Percentiles rank a stretch among this genome's conserved stretches.
Evolutionary conservation across 2,888 invertebrate genomes (phyloP).

Genomic region (Ennomos quercinarius): DNA sequence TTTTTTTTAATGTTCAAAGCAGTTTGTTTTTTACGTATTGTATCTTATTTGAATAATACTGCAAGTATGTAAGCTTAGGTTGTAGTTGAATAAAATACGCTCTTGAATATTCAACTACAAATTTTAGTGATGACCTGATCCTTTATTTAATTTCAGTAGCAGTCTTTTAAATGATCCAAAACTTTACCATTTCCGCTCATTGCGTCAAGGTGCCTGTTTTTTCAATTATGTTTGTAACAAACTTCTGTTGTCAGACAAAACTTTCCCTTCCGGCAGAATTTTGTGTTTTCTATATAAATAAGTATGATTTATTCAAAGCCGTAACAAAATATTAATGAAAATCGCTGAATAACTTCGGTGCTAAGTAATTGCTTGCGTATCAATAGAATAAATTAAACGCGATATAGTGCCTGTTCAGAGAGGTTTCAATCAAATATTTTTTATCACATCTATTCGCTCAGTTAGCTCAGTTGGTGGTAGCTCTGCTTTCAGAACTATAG

Average conservation of each 20-base stretch:
- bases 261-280: slow-evolving; percentile 54
- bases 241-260: slow-evolving; percentile 46
- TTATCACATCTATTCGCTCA: too few relatives aligned
- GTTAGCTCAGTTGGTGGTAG: too few relatives aligned
- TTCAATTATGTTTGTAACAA: slow-evolving; percentile 54
- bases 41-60: slow-evolving; percentile 11
- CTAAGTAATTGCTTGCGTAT: slow-evolving; percentile 1
- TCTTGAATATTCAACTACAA: too few relatives aligned
- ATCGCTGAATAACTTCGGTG: neutral
- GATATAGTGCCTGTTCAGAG: too few relatives aligned
- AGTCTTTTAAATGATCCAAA: slow-evolving; percentile 41
- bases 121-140: too few relatives aligned
- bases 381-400: neutral
- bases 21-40: slow-evolving; percentile 6
- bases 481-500: too few relatives aligned
- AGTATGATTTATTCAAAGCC: slow-evolving; percentile 51
- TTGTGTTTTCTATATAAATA: slow-evolving; percentile 47
- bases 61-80: neutral
- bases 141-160: neutral
- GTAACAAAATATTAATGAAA: slow-evolving; percentile 34
- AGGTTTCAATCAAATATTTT: too few relatives aligned
- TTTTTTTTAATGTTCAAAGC: slow-evolving; percentile 27
- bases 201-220: slow-evolving; percentile 49
- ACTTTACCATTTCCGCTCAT: slow-evolving; percentile 48
- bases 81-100: too few relatives aligned